These are phyloP conservation scores for Xestia rhomboidea DNA, from an alignment of 2,888 invertebrate species.

Conservation along the genomic window DNA sequence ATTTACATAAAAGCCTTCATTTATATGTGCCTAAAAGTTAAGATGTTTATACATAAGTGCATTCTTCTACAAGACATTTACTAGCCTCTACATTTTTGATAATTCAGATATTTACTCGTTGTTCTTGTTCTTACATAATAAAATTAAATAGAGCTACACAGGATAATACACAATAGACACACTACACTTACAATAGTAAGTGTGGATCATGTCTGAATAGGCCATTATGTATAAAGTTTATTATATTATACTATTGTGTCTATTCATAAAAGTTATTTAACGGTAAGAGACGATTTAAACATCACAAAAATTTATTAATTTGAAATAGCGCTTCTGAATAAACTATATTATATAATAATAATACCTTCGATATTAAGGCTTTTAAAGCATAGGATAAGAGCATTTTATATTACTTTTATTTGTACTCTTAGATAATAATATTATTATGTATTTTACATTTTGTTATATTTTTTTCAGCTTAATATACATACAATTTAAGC, in stretches of 20 bases:
- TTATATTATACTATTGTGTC: neutral
- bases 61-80: conserved; percentile 19
- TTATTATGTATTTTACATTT: conserved; percentile 24
- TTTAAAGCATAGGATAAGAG: conserved; percentile 18
- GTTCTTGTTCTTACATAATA: neutral
- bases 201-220: neutral
- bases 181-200: no score
- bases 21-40: conserved; percentile 23
- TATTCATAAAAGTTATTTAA: neutral
- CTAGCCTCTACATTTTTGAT: conserved; percentile 16
- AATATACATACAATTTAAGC: conserved; percentile 15
- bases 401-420: conserved; percentile 25
- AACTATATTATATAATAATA: neutral
- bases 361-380: conserved; percentile 18
- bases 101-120: conserved; percentile 15
- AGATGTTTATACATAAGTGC: neutral
- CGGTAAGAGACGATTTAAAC: neutral
- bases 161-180: no score
- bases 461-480: conserved; percentile 44
- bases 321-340: neutral
- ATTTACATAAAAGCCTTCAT: neutral
- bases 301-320: neutral
- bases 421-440: conserved; percentile 6
- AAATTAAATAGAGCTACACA: conserved; percentile 1
- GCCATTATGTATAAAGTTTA: neutral